phyloP scores from a whole-genome alignment of 2,113 vertebrate species.

The Lasiurus borealis region DNA sequence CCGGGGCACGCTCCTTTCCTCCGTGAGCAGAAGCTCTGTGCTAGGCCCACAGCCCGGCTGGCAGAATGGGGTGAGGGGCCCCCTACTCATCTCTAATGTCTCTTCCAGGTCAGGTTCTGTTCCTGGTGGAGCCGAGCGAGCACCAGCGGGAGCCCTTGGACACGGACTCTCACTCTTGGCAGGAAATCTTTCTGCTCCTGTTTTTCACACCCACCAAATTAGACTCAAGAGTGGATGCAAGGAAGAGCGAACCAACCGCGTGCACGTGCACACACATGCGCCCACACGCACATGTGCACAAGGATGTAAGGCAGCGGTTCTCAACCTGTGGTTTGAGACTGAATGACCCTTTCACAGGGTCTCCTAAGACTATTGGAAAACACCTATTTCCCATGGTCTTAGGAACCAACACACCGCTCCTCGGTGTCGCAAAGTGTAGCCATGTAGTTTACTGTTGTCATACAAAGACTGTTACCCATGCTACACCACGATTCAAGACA shows the following conservation, averaged over 20 bases:
- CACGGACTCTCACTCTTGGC: background rate
- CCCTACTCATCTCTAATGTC: accelerated
- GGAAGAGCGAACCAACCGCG: background rate
- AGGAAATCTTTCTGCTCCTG: background rate
- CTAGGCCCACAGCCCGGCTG: background rate
- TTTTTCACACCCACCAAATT: background rate
- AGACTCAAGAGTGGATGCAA: background rate
- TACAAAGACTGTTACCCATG: too few species aligned
- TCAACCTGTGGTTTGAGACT: too few species aligned
- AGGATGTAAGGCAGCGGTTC: too few species aligned
- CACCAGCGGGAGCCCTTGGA: accelerated
- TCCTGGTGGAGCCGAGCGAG: background rate
- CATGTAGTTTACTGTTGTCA: too few species aligned
- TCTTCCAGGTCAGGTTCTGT: accelerated
- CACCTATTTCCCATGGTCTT: too few species aligned
- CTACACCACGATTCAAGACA: too few species aligned
- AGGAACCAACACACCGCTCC: too few species aligned
- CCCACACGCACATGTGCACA: background rate
- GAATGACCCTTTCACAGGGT: too few species aligned
- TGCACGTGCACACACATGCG: too few species aligned
- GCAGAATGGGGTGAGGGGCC: accelerated
- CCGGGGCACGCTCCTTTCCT: background rate
- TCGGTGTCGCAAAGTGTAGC: too few species aligned
- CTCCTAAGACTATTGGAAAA: too few species aligned
- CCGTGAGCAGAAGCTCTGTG: background rate